Evolutionary conservation across 2,113 vertebrate genomes (phyloP).

Genomic region (Phrynocephalus versicolor): DNA sequence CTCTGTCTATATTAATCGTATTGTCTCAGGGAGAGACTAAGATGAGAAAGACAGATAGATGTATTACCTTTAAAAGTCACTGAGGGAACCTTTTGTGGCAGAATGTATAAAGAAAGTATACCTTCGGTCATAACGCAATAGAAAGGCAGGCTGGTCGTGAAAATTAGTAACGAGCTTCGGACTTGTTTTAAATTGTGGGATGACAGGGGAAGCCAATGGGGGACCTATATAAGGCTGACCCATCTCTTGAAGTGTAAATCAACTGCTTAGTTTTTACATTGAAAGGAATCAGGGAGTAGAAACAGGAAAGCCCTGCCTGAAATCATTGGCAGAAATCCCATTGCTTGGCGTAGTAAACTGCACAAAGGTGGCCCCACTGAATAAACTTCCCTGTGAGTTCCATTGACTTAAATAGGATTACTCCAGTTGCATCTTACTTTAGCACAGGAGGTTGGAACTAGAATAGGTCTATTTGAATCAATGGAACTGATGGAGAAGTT

Average conservation of each 20-base stretch:
- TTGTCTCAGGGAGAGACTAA: neutral
- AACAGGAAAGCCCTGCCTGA: neutral
- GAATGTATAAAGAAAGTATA: neutral
- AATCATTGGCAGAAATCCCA: too few species aligned
- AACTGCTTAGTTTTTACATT: too few species aligned
- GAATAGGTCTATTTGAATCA: too few species aligned
- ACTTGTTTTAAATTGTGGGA: conserved; percentile 4
- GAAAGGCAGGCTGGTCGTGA: neutral
- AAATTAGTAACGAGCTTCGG: conserved; percentile 21
- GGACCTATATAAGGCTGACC: too few species aligned
- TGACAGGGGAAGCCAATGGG: conserved; percentile 15
- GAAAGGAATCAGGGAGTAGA: neutral
- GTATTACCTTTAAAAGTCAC: conserved; percentile 2
- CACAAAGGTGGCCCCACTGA: too few species aligned
- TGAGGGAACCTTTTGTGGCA: neutral
- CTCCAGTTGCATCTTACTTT: too few species aligned
- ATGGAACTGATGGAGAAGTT: too few species aligned
- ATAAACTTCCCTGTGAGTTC: too few species aligned
- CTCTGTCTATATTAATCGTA: neutral
- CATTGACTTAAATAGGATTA: too few species aligned
- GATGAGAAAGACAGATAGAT: neutral
- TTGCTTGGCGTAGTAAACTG: too few species aligned
- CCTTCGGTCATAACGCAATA: neutral
- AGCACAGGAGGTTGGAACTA: too few species aligned
- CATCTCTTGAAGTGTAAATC: too few species aligned